These are phyloP conservation scores for Ridgeia piscesae DNA, from an alignment of 1,140 invertebrate genomes.

Conservation along the genomic window DNA sequence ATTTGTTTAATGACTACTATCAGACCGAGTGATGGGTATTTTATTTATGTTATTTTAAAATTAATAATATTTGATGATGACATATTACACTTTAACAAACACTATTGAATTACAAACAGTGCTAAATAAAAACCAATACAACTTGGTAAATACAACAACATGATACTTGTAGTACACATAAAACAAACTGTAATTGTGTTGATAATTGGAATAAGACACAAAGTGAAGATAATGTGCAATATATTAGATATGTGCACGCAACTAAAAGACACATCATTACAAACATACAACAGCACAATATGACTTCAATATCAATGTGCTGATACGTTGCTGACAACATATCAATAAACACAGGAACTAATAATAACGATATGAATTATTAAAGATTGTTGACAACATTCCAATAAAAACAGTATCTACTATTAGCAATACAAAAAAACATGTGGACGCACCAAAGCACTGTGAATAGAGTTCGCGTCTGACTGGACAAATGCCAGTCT, in stretches of 20 bases:
- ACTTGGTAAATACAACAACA: background rate
- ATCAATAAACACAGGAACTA: too few relatives aligned
- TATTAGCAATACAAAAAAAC: background rate
- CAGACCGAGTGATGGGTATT: background rate
- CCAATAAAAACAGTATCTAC: too few relatives aligned
- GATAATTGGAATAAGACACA: background rate
- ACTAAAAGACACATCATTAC: background rate
- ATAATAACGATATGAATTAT: background rate
- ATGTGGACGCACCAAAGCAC: constrained; percentile 78
- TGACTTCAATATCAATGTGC: too few relatives aligned
- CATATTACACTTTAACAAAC: background rate
- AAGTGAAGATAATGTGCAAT: constrained; percentile 11
- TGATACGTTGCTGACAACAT: background rate
- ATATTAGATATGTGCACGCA: background rate
- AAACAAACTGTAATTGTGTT: background rate
- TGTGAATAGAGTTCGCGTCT: constrained; percentile 92
- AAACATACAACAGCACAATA: background rate
- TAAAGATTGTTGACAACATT: background rate
- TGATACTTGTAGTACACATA: background rate
- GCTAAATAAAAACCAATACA: background rate
- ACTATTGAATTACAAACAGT: background rate
- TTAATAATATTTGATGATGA: too few relatives aligned
- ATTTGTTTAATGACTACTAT: background rate
- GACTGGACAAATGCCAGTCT: constrained; percentile 95
- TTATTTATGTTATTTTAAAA: too few relatives aligned